Evolutionary conservation across 2,113 vertebrate species (phyloP).

Genomic region (Chrysochloris asiatica): DNA sequence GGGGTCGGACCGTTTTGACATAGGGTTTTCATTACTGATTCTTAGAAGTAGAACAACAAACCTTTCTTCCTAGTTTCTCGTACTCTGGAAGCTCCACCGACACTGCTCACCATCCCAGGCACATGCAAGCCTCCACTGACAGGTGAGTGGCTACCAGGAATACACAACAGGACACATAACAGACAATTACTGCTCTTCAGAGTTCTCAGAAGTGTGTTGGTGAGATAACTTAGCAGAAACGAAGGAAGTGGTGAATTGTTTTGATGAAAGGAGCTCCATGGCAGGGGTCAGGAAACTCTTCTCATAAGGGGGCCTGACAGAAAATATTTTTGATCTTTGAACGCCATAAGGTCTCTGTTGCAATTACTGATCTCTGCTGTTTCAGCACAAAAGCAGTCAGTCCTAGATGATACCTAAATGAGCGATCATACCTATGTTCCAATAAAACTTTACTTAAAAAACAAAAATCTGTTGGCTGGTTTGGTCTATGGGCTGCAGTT

Average conservation of each 20-base stretch:
- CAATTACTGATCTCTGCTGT: not conserved
- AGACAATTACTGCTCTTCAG: not conserved
- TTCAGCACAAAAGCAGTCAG: not conserved
- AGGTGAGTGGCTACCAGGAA: not conserved
- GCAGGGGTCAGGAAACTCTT: not conserved
- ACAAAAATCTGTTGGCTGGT: not conserved
- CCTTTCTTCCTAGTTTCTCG: too few relatives aligned
- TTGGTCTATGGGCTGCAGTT: not conserved
- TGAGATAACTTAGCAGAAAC: too few relatives aligned
- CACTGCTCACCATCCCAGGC: too few relatives aligned
- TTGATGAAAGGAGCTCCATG: not conserved
- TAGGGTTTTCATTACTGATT: too few relatives aligned
- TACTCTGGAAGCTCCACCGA: too few relatives aligned
- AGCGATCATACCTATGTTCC: not conserved
- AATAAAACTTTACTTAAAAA: conserved; percentile 27
- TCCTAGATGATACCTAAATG: not conserved
- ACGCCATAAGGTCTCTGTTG: not conserved
- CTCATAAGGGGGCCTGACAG: not conserved
- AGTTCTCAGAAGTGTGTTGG: not conserved
- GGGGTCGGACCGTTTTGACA: too few relatives aligned
- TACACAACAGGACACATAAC: not conserved
- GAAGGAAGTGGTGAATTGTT: not conserved
- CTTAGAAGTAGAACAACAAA: too few relatives aligned
- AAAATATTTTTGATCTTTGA: not conserved
- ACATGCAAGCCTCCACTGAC: too few relatives aligned